phyloP scores from a whole-genome alignment of 2,888 invertebrate genomes.

The Pegoplata infirma region DNA sequence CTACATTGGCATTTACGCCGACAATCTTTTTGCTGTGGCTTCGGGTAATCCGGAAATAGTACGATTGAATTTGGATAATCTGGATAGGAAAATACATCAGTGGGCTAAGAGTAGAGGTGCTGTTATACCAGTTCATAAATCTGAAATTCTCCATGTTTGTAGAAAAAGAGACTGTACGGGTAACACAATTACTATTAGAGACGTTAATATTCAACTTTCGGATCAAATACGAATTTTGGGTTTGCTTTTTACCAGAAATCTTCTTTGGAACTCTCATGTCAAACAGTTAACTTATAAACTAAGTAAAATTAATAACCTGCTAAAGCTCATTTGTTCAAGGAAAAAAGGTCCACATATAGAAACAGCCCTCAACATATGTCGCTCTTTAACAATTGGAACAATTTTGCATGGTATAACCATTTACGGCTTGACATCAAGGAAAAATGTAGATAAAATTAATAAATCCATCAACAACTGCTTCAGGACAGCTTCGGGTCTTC shows the following conservation, averaged over 20 bases:
- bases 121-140: not conserved
- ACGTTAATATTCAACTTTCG: not conserved
- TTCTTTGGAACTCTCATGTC: not conserved
- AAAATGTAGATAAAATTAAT: constrained; percentile 11
- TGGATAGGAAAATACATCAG: not conserved
- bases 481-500: constrained; percentile 48
- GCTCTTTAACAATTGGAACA: constrained; percentile 24
- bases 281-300: not conserved
- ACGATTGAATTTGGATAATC: no score
- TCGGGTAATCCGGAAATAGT: no score
- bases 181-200: not conserved
- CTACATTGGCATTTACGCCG: no score
- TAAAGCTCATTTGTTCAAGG: constrained; percentile 20
- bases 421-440: constrained; percentile 3
- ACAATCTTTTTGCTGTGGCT: no score
- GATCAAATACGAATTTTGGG: no score
- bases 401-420: constrained; percentile 8
- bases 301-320: constrained; percentile 18
- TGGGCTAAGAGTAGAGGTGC: not conserved
- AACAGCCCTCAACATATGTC: constrained; percentile 16
- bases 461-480: constrained; percentile 61
- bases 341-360: constrained; percentile 28
- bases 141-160: constrained; percentile 1
- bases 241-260: not conserved
- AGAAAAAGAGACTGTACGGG: not conserved